A percentile compares a stretch with the other conserved stretches of the same genome.
Conservation (phyloP, 2,113 vertebrate genomes). For the Cercopithecus mona region DNA sequence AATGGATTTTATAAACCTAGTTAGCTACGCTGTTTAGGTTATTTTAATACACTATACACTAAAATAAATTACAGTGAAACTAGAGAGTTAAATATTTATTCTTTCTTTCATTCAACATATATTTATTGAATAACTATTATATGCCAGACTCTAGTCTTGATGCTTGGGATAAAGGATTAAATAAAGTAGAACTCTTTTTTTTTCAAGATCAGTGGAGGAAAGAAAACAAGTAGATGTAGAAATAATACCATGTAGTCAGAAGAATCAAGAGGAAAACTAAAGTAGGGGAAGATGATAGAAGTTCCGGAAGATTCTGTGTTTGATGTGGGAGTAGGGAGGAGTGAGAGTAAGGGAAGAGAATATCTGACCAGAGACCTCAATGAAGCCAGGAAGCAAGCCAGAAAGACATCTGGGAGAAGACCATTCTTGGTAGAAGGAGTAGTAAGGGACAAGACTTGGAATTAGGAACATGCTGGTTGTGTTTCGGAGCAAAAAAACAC, state of each 20-base stretch:
- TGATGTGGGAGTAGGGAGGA: not conserved
- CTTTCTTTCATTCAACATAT: not conserved
- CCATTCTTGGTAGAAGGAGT: not conserved
- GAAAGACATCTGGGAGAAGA: not conserved
- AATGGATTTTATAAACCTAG: not conserved
- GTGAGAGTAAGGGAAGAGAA: not conserved
- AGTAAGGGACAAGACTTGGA: not conserved
- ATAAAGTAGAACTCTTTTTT: not conserved
- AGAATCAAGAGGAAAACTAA: not conserved
- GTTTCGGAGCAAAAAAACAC: not conserved
- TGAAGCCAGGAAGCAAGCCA: not conserved
- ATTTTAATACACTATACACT: not conserved
- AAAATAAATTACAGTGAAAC: not conserved
- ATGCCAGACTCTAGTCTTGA: not conserved
- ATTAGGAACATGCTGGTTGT: not conserved
- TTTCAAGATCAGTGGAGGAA: not conserved
- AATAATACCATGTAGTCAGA: not conserved
- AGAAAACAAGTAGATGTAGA: not conserved
- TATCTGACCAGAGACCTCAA: not conserved
- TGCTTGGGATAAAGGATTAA: not conserved
- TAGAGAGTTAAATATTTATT: not conserved
- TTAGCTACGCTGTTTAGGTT: not conserved
- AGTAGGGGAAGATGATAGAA: not conserved
- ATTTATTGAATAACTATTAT: not conserved
- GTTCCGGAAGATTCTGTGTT: not conserved